Evolutionary conservation across 2,888 invertebrate genomes (phyloP).

Genomic region (Clepsis dumicolana): DNA sequence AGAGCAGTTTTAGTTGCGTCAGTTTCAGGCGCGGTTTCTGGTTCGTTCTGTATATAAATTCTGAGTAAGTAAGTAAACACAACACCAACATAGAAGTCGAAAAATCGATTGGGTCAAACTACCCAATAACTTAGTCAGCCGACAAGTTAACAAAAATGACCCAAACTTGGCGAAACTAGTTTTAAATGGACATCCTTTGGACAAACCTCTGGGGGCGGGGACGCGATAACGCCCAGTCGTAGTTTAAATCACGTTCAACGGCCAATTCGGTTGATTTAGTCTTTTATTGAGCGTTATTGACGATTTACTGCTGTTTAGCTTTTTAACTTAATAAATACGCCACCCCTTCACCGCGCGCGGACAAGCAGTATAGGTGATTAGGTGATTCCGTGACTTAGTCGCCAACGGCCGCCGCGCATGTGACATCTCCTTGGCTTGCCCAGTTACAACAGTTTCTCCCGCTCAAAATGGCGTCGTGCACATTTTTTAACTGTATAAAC

Average conservation of each 20-base stretch:
- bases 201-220: conserved; percentile 7
- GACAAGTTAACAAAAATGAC: conserved; percentile 35
- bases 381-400: too few species aligned
- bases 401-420: too few species aligned
- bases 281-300: background rate
- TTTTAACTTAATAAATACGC: too few species aligned
- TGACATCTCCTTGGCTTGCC: too few species aligned
- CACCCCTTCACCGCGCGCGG: too few species aligned
- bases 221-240: conserved; percentile 1
- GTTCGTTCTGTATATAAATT: too few species aligned
- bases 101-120: conserved; percentile 13
- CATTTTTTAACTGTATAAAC: too few species aligned
- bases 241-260: background rate
- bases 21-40: too few species aligned
- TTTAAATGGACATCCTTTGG: conserved; percentile 35
- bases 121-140: conserved; percentile 23
- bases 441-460: too few species aligned
- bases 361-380: too few species aligned
- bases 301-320: background rate
- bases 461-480: too few species aligned
- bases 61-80: background rate
- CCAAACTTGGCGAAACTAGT: conserved; percentile 39
- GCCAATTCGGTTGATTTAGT: background rate
- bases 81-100: background rate
- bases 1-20: too few species aligned